Percentiles rank a stretch among this genome's conserved stretches.
phyloP scores from a whole-genome alignment of 37 sponge, comb jelly and placozoan species.

The Geodia barretti region DNA sequence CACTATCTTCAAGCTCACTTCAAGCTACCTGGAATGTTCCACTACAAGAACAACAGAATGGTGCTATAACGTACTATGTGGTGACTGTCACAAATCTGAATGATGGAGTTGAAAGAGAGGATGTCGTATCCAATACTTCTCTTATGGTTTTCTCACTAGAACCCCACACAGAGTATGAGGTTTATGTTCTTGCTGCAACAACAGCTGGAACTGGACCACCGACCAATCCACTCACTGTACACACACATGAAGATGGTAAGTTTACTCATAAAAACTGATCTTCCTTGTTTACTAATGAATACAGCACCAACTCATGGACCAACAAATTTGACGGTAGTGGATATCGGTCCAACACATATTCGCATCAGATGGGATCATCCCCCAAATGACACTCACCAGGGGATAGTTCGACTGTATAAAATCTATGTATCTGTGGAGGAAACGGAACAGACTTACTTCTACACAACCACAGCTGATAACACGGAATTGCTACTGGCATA shows the following conservation, averaged over 20 bases:
- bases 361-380: neutral
- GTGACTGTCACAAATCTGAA: neutral
- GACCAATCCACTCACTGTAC: neutral
- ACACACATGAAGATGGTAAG: slow-evolving; percentile 10
- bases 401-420: neutral
- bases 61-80: slow-evolving; percentile 1
- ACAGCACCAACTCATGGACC: neutral
- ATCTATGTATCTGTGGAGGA: neutral
- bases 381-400: neutral
- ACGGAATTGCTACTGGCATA: neutral
- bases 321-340: neutral
- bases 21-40: slow-evolving; percentile 9
- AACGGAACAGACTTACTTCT: neutral
- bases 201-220: slow-evolving; percentile 2
- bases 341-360: neutral
- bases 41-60: slow-evolving; percentile 22
- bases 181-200: neutral
- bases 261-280: neutral
- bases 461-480: neutral
- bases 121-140: neutral
- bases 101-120: neutral
- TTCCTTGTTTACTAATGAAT: too few species aligned
- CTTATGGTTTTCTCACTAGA: neutral
- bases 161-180: neutral
- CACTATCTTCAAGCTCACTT: neutral